phyloP scores from a whole-genome alignment of 2,797 vertebrate species.

The Silurus lanzhouensis region DNA sequence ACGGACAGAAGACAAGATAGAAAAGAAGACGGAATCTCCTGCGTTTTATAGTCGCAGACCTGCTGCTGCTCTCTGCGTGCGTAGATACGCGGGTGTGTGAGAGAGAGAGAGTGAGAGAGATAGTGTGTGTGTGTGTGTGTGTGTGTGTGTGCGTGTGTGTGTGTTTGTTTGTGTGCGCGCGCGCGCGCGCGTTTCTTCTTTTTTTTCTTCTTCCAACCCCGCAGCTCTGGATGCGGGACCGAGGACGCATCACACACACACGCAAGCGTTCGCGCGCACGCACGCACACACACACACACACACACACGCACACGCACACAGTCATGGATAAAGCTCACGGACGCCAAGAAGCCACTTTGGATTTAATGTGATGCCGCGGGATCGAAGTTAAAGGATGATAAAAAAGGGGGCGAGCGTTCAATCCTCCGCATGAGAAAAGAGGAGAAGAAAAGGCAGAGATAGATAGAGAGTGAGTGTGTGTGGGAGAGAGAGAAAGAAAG shows the following conservation, averaged over 20 bases:
- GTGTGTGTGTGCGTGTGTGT: background rate
- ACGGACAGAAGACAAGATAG: background rate
- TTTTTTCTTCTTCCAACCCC: constrained; percentile 38
- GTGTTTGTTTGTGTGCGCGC: background rate
- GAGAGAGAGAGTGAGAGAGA: background rate
- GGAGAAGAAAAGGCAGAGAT: background rate
- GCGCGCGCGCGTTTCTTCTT: background rate
- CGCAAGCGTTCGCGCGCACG: background rate
- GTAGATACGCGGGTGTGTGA: background rate
- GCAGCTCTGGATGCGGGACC: constrained; percentile 44
- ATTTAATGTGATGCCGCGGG: constrained; percentile 45
- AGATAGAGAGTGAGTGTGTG: background rate
- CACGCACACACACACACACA: background rate
- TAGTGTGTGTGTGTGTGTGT: too few relatives aligned
- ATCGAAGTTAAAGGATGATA: constrained; percentile 66
- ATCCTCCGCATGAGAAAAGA: constrained; percentile 63
- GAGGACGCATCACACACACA: constrained; percentile 14
- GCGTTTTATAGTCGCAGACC: constrained; percentile 14
- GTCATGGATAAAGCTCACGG: constrained; percentile 59
- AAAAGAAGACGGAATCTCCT: background rate
- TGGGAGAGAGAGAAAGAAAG: background rate
- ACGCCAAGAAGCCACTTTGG: constrained; percentile 61
- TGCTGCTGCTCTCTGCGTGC: constrained; percentile 13
- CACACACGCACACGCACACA: background rate
- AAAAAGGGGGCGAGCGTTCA: background rate